Evolutionary conservation across 1,140 invertebrate genomes (phyloP).

Genomic region (Wiebesia pumilae): DNA sequence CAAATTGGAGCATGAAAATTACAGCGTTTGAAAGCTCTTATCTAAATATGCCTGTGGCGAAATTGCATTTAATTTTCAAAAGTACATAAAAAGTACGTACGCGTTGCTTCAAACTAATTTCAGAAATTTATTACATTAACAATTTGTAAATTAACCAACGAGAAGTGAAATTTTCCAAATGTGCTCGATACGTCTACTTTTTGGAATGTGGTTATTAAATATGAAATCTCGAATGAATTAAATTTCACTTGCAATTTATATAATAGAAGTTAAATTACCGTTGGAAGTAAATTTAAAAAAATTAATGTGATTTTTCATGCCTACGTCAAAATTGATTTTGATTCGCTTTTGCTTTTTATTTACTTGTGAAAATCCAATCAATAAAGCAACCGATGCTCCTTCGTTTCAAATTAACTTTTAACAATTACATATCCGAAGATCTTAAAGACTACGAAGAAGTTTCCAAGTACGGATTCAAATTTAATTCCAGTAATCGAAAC

Average conservation of each 20-base stretch:
- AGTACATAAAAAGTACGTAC: too few species aligned
- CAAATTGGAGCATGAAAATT: background rate
- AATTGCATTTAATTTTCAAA: background rate
- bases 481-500: too few species aligned
- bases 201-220: background rate
- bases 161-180: slow-evolving; percentile 2
- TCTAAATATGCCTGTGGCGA: background rate
- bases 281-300: background rate
- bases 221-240: background rate
- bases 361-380: background rate
- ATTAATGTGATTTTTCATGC: background rate
- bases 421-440: too few species aligned
- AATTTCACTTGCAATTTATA: slow-evolving; percentile 1
- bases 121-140: background rate
- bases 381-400: too few species aligned
- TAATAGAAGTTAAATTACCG: background rate
- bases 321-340: background rate
- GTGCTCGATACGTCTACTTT: background rate
- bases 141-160: background rate
- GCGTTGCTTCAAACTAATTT: background rate
- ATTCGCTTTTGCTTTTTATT: background rate
- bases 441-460: too few species aligned
- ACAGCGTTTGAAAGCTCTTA: background rate
- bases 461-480: too few species aligned
- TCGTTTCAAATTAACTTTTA: background rate